phyloP scores from a whole-genome alignment of 2,113 vertebrate genomes.

The Machaerirhynchus nigripectus region DNA sequence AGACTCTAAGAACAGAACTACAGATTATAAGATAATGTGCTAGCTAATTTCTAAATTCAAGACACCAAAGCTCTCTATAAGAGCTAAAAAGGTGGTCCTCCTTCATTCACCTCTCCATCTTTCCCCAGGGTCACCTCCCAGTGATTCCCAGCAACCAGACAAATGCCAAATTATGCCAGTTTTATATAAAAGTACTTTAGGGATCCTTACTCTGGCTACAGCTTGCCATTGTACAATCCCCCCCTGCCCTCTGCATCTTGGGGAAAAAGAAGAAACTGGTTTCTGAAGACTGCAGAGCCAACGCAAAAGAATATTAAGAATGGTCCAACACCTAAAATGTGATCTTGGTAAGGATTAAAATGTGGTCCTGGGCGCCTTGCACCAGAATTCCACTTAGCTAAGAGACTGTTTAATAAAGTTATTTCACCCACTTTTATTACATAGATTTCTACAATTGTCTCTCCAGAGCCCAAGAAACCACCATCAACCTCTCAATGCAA shows the following conservation, averaged over 20 bases:
- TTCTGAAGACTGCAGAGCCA: background rate
- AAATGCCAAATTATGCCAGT: background rate
- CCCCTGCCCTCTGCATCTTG: background rate
- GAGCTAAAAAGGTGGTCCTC: background rate
- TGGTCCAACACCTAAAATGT: background rate
- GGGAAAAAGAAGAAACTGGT: background rate
- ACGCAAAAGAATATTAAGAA: background rate
- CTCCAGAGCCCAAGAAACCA: background rate
- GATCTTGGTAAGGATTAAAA: background rate
- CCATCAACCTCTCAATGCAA: accelerated
- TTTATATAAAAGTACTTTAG: background rate
- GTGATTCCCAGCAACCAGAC: background rate
- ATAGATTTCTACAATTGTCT: background rate
- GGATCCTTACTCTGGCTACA: background rate
- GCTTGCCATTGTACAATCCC: background rate
- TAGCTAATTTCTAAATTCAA: background rate
- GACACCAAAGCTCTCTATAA: background rate
- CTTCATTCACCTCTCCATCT: background rate
- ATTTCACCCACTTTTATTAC: background rate
- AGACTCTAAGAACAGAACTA: background rate
- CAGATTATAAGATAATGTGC: background rate
- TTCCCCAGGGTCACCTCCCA: background rate
- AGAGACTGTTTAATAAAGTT: background rate
- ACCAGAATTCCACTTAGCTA: background rate
- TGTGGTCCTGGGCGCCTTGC: background rate